Percentiles rank a stretch among this genome's conserved stretches.
phyloP scores from a whole-genome alignment of 2,888 invertebrate genomes.

The Drosophila algonquin region DNA sequence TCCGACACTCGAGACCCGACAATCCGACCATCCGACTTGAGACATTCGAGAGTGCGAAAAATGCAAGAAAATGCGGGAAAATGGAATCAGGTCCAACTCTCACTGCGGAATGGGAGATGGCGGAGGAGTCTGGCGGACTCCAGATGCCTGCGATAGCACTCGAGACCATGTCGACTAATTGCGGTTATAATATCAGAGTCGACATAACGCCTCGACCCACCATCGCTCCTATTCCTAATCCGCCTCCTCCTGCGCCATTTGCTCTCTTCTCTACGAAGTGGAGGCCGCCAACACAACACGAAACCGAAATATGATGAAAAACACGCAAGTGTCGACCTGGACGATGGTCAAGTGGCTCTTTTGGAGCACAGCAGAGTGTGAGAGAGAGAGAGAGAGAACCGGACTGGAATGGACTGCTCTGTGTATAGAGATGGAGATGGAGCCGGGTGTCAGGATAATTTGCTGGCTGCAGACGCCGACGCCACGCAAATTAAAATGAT shows the following conservation, averaged over 20 bases:
- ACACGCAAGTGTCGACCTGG: conserved; percentile 68
- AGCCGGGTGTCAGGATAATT: conserved; percentile 74
- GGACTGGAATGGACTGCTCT: conserved; percentile 5
- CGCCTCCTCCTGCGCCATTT: conserved; percentile 4
- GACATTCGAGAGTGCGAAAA: conserved; percentile 58
- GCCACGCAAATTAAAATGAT: conserved; percentile 55
- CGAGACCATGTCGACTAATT: conserved; percentile 75
- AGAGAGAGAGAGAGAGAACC: neutral
- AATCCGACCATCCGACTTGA: conserved; percentile 40
- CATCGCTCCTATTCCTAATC: too few relatives aligned
- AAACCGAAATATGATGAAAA: conserved; percentile 65
- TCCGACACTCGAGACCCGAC: conserved; percentile 58
- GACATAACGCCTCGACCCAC: conserved; percentile 57
- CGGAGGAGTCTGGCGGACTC: conserved; percentile 21
- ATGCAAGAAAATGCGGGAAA: conserved; percentile 58
- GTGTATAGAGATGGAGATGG: conserved; percentile 32
- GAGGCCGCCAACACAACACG: conserved; percentile 33
- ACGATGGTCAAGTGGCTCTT: conserved; percentile 71
- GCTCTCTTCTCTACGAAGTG: conserved; percentile 19
- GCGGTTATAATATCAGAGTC: conserved; percentile 75
- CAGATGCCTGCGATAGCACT: conserved; percentile 69
- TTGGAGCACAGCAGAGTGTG: neutral
- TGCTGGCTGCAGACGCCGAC: conserved; percentile 57
- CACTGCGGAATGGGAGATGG: conserved; percentile 50
- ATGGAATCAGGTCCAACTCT: conserved; percentile 66